A percentile compares a stretch with the other conserved stretches of the same genome.
phyloP scores from a whole-genome alignment of 2,888 invertebrate genomes.

The Noctua comes region DNA sequence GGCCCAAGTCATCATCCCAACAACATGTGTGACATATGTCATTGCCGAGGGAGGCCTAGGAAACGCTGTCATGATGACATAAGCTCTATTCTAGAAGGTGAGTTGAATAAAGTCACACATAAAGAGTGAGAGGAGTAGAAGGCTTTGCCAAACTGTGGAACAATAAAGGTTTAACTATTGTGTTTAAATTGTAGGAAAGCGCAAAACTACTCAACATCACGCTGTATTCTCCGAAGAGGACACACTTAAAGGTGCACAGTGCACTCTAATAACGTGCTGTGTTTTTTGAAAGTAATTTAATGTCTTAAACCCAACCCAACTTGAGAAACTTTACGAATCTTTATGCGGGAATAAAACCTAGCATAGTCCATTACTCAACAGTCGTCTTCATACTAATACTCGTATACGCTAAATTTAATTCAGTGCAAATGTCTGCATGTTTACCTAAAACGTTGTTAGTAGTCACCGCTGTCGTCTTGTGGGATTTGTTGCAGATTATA shows the following conservation, averaged over 20 bases:
- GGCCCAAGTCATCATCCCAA: too few relatives aligned
- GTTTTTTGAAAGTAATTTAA: background rate
- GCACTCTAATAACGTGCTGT: background rate
- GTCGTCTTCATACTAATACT: background rate
- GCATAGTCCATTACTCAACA: background rate
- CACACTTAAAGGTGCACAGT: background rate
- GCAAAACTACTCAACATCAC: too few relatives aligned
- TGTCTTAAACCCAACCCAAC: background rate
- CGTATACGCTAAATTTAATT: constrained; percentile 1
- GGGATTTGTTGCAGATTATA: constrained; percentile 28
- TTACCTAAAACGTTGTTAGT: background rate
- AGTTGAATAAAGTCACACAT: too few relatives aligned
- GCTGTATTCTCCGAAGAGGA: too few relatives aligned
- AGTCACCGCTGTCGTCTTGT: constrained; percentile 10
- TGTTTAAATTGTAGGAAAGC: too few relatives aligned
- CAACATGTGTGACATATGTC: too few relatives aligned
- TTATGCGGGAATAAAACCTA: background rate
- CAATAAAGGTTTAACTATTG: too few relatives aligned
- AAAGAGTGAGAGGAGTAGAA: too few relatives aligned
- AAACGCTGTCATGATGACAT: too few relatives aligned
- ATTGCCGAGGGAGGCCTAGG: too few relatives aligned
- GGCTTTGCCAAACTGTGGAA: too few relatives aligned
- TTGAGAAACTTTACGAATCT: background rate
- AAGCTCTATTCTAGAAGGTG: too few relatives aligned
- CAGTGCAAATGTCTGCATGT: constrained; percentile 6